phyloP scores from a whole-genome alignment of 2,113 vertebrate genomes.

The Hemiscyllium ocellatum region DNA sequence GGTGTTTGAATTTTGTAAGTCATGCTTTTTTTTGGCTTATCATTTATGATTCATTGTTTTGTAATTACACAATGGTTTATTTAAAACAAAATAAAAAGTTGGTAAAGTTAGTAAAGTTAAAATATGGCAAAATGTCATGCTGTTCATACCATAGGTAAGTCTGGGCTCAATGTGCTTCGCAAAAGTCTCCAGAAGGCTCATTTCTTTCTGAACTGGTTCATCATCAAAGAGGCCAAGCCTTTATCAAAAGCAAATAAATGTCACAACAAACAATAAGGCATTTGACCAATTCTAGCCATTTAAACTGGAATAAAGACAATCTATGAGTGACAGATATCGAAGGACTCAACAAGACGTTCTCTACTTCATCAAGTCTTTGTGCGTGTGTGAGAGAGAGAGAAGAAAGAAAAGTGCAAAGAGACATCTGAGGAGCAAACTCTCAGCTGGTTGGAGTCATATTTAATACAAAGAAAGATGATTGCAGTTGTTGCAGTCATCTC shows the following conservation, averaged over 20 bases:
- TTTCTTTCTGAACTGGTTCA: slow-evolving; percentile 68
- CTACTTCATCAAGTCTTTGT: neutral
- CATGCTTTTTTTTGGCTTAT: neutral
- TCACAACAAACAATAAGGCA: neutral
- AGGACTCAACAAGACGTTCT: neutral
- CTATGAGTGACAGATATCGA: neutral
- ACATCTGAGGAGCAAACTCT: neutral
- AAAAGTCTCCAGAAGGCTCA: slow-evolving; percentile 70
- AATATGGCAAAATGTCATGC: neutral
- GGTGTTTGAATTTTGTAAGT: neutral
- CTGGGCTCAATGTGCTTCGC: slow-evolving; percentile 80
- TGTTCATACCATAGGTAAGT: slow-evolving; percentile 74
- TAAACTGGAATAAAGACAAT: neutral
- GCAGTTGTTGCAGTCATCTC: no score
- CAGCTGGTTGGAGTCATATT: no score
- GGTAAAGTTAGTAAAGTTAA: neutral
- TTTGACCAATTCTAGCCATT: neutral
- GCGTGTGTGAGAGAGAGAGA: neutral
- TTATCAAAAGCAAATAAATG: neutral
- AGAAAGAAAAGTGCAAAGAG: neutral
- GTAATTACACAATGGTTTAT: neutral
- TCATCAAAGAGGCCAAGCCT: slow-evolving; percentile 85
- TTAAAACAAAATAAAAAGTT: neutral
- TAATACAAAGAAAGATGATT: no score
- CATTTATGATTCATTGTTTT: neutral